A percentile compares a stretch with the other conserved stretches of the same genome.
Evolutionary conservation across 2,888 invertebrate species (phyloP).

Genomic region (Erannis defoliaria): DNA sequence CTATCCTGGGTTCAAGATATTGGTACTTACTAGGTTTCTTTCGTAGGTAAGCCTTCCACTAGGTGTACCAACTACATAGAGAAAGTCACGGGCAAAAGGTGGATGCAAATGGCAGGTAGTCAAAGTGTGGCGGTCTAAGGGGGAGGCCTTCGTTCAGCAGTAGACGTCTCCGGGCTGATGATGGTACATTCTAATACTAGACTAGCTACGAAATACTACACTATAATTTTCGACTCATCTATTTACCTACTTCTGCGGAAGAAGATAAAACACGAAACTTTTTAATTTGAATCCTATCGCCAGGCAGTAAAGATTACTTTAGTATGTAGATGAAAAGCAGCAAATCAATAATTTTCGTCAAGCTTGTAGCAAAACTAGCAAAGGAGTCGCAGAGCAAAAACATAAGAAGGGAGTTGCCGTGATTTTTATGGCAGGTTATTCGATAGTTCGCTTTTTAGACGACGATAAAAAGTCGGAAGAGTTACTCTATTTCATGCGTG

Average conservation of each 20-base stretch:
- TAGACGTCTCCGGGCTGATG: too few species aligned
- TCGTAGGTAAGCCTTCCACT: too few species aligned
- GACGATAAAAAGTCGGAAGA: background rate
- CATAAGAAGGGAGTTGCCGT: conserved; percentile 13
- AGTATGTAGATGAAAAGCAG: background rate
- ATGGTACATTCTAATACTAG: too few species aligned
- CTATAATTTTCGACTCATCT: too few species aligned
- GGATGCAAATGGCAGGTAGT: too few species aligned
- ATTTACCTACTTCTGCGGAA: background rate
- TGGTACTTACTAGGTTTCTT: too few species aligned
- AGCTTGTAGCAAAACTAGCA: conserved; percentile 1
- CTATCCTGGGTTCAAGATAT: too few species aligned
- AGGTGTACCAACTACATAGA: too few species aligned
- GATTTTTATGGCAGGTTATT: conserved; percentile 2
- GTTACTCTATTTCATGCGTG: background rate
- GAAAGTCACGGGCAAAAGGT: too few species aligned
- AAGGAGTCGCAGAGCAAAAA: conserved; percentile 11
- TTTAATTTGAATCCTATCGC: background rate
- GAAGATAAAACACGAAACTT: background rate
- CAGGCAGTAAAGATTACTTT: background rate
- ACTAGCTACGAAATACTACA: too few species aligned
- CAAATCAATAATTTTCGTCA: conserved; percentile 18
- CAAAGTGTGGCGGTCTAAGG: too few species aligned
- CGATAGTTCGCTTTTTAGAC: background rate
- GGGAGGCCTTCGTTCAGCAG: too few species aligned